These are phyloP conservation scores for Dicyrtomina minuta DNA, from an alignment of 2,888 invertebrate genomes.

Conservation along the genomic window DNA sequence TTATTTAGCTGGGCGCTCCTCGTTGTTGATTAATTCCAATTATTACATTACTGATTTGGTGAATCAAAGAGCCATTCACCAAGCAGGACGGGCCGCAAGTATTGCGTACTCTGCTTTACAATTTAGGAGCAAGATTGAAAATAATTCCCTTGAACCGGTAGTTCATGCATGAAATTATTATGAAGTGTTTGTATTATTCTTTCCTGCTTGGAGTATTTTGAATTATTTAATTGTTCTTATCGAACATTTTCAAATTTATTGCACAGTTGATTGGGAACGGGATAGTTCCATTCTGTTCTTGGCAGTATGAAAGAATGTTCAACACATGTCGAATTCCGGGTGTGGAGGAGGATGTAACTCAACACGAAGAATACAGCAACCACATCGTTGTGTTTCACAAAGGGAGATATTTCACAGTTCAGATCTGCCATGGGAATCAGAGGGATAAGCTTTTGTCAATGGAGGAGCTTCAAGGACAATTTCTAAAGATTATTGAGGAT, in stretches of 20 bases:
- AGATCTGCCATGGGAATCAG: conserved; percentile 64
- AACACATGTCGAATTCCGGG: conserved; percentile 96
- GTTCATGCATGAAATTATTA: too few species aligned
- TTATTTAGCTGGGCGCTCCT: conserved; percentile 91
- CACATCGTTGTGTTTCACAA: conserved; percentile 88
- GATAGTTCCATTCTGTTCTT: conserved; percentile 91
- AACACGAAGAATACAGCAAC: conserved; percentile 84
- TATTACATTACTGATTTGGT: conserved; percentile 94
- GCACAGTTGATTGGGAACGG: conserved; percentile 90
- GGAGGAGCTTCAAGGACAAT: conserved; percentile 87
- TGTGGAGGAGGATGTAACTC: conserved; percentile 84
- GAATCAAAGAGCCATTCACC: conserved; percentile 70
- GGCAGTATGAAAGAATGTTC: conserved; percentile 96
- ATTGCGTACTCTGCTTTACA: conserved; percentile 79
- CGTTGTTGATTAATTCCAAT: conserved; percentile 97
- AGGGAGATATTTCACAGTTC: conserved; percentile 91
- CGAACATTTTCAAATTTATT: too few species aligned
- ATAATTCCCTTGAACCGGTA: conserved; percentile 92
- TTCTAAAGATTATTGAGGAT: conserved; percentile 79
- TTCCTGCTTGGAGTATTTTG: neutral
- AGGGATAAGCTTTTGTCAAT: conserved; percentile 80
- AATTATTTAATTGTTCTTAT: neutral
- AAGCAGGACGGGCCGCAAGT: conserved; percentile 88
- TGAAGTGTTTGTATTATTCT: too few species aligned
- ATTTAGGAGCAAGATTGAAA: conserved; percentile 84